Evolutionary conservation across 2,797 vertebrate species (phyloP), one percentile per base, ranked within the genome.

Genomic region (Bufotes viridis): DNA sequence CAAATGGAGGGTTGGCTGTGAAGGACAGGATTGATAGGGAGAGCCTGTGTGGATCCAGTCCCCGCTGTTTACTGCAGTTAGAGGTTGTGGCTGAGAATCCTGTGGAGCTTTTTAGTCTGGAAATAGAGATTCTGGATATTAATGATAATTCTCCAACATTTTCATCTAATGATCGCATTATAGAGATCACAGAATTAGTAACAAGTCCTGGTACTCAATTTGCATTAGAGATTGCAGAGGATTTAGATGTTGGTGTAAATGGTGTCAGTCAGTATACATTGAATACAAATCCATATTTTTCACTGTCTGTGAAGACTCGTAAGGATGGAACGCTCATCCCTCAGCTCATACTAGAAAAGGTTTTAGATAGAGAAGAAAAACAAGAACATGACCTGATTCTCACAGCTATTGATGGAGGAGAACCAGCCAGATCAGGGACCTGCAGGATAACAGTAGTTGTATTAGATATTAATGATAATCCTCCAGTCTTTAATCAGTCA

Each of bases 141-240:
- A 99, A 99, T 49, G 98, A 99, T 93, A 99, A 99, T 84, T 95
- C 97, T 17, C 98, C 98, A 10, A 95, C 93, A 89, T 99, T 99
- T 91, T 95, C 96, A 78, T 95, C 94, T 0, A 90, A 91, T 78
- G 95, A 96, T 90, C 94, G 96, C 87, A 95, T 95, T 51, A 86
- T 99, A 92, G 96, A 97, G 60, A 94, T 99, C 7, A 94, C 96
- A 84, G 20, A 7, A 0, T 95, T 96, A 91, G 91, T 80, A 0
- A 0, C 91, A 6, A 18, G 90, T 0, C 86, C 83, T 0, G 95
- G 95, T 0, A 88, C 92, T 0, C 92, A 92, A 0, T 97, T 96
- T 1, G 92, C 92, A 0, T 61, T 97, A 63, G 94, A 96, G 26
- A 92, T 70, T 0, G 96, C 96, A 0, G 75, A 34, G 11, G 94